A percentile compares a stretch with the other conserved stretches of the same genome.
phyloP scores from a whole-genome alignment of 2,888 invertebrate species.

The Agrochola circellaris region DNA sequence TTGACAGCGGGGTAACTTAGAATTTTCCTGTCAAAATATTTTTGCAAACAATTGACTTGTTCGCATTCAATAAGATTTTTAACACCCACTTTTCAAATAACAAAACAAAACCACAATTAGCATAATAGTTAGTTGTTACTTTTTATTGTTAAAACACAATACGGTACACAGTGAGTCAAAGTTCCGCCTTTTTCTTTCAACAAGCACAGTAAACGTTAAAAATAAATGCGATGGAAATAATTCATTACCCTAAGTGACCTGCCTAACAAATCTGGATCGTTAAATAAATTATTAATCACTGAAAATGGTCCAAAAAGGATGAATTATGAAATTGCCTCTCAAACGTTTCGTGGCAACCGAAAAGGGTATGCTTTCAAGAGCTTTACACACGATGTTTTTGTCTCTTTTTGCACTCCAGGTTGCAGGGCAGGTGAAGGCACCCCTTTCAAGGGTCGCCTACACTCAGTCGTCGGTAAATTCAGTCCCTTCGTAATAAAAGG shows the following conservation, averaged over 20 bases:
- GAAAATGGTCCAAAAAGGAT: constrained; percentile 89
- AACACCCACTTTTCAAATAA: constrained; percentile 81
- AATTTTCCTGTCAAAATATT: constrained; percentile 90
- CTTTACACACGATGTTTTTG: constrained; percentile 74
- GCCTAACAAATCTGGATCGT: constrained; percentile 81
- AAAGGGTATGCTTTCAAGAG: constrained; percentile 84
- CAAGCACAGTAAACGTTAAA: constrained; percentile 36
- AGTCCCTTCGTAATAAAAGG: constrained; percentile 62
- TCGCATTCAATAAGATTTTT: constrained; percentile 72
- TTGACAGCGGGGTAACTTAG: constrained; percentile 84
- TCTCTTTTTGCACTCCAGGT: constrained; percentile 66
- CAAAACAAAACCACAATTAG: constrained; percentile 91
- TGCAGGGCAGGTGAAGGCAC: constrained; percentile 69
- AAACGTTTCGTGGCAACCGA: constrained; percentile 84
- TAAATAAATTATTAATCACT: constrained; percentile 86
- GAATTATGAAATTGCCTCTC: constrained; percentile 88
- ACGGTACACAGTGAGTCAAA: constrained; percentile 31
- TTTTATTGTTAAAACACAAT: constrained; percentile 69
- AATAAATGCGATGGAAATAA: constrained; percentile 72
- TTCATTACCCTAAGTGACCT: constrained; percentile 81
- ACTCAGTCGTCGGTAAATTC: constrained; percentile 61
- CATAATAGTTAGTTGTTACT: constrained; percentile 84
- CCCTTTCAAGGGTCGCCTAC: constrained; percentile 79
- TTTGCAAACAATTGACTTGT: constrained; percentile 87
- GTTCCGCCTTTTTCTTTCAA: constrained; percentile 44